phyloP scores from a whole-genome alignment of 1,140 invertebrate genomes.

The Anastatus disparis region DNA sequence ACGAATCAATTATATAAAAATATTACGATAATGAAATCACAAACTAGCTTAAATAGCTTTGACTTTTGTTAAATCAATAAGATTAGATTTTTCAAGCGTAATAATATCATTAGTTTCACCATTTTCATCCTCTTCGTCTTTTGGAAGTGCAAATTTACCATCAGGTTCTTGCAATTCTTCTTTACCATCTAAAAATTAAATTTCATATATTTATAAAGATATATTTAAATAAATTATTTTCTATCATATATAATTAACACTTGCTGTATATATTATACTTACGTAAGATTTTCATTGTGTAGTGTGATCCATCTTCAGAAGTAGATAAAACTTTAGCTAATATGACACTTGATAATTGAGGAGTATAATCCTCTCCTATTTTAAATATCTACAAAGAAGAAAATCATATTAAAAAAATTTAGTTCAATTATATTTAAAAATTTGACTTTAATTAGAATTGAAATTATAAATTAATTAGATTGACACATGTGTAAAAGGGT shows the following conservation, averaged over 20 bases:
- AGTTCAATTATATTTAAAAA: not conserved
- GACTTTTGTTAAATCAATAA: slow-evolving; percentile 26
- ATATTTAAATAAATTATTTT: not conserved
- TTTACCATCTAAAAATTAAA: slow-evolving; percentile 46
- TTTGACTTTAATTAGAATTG: not conserved
- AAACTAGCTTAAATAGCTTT: not conserved
- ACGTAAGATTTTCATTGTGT: slow-evolving; percentile 47
- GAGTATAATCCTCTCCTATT: slow-evolving; percentile 49
- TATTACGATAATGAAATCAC: not conserved
- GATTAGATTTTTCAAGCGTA: slow-evolving; percentile 20
- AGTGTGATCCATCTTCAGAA: slow-evolving; percentile 16
- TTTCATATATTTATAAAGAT: slow-evolving; percentile 4
- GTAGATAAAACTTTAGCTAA: slow-evolving; percentile 42
- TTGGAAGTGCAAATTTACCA: slow-evolving; percentile 49
- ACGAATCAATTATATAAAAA: not conserved
- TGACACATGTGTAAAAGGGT: too few relatives aligned
- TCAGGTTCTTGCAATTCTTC: slow-evolving; percentile 47
- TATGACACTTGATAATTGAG: slow-evolving; percentile 51
- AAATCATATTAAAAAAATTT: not conserved
- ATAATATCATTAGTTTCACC: slow-evolving; percentile 11
- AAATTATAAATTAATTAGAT: not conserved
- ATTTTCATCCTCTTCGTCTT: slow-evolving; percentile 30
- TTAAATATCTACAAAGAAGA: slow-evolving; percentile 48
- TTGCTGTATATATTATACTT: slow-evolving; percentile 27
- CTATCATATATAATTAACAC: not conserved